Evolutionary conservation across 2,113 vertebrate genomes (phyloP).

Genomic region (Poeciliopsis retropinna): DNA sequence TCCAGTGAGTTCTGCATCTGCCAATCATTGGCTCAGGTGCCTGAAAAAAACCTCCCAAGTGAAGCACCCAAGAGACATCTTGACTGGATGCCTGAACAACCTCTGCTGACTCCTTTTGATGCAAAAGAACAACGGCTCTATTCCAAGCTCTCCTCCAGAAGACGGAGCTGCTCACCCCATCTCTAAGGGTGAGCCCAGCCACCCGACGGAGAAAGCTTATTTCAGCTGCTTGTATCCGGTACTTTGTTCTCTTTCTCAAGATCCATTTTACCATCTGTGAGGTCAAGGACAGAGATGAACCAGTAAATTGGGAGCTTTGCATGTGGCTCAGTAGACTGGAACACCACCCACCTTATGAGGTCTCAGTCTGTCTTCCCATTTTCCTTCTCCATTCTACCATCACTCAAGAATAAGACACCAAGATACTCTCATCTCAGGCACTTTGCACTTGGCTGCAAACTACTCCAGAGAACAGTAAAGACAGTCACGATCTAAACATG

Average conservation of each 20-base stretch:
- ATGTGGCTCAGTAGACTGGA: not conserved
- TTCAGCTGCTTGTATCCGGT: not conserved
- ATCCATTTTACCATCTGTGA: not conserved
- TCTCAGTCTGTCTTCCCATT: not conserved
- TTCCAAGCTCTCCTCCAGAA: too few relatives aligned
- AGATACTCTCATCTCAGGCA: too few relatives aligned
- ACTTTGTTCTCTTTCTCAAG: not conserved
- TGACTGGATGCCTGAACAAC: not conserved
- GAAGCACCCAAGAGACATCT: not conserved
- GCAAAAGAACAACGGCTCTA: too few relatives aligned
- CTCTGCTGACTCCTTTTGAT: not conserved
- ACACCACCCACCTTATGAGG: not conserved
- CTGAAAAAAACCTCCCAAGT: not conserved
- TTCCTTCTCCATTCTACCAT: not conserved
- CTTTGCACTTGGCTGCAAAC: not conserved
- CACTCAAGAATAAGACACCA: too few relatives aligned
- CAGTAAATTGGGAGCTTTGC: not conserved
- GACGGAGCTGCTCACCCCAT: too few relatives aligned
- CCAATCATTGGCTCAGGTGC: not conserved
- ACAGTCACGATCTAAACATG: not conserved
- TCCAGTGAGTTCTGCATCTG: not conserved
- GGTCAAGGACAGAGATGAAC: not conserved
- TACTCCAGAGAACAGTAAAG: not conserved
- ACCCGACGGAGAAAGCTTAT: not conserved
- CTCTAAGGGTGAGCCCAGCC: too few relatives aligned